Conservation (phyloP, 2,113 vertebrate species). For the Phyllostomus discolor region DNA sequence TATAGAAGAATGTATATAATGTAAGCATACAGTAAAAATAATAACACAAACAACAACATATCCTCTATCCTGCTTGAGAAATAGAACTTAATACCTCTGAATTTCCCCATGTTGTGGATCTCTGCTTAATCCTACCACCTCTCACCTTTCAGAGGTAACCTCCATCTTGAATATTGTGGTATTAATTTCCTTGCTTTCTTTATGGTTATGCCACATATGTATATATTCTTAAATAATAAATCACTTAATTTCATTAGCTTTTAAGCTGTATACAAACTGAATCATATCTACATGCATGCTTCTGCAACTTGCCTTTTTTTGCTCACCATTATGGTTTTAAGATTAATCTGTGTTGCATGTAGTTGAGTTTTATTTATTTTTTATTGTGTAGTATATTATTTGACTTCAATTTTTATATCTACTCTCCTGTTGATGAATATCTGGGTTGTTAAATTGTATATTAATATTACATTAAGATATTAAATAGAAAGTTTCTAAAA, state of each 20-base stretch:
- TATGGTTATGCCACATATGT: not conserved
- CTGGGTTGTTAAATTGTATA: not conserved
- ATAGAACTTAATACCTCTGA: not conserved
- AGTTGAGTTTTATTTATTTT: not conserved
- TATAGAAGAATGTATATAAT: not conserved
- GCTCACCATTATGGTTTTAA: not conserved
- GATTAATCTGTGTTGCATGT: not conserved
- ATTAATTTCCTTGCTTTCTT: conserved; percentile 22
- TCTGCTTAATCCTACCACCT: not conserved
- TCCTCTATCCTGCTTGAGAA: not conserved
- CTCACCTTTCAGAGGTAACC: not conserved
- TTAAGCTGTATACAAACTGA: not conserved
- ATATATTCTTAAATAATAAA: not conserved
- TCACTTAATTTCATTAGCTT: not conserved
- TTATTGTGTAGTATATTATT: not conserved
- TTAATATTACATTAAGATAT: conserved; percentile 4
- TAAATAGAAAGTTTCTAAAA: conserved; percentile 12
- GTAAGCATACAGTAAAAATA: not conserved
- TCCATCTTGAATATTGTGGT: not conserved
- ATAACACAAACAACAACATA: not conserved
- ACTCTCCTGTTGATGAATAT: not conserved
- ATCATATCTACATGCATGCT: not conserved
- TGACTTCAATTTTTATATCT: not conserved
- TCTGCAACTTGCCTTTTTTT: not conserved
- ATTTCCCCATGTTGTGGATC: not conserved